Base-by-base conservation (phyloP, 2,797 vertebrate species). In the Gallirallus australis region DNA sequence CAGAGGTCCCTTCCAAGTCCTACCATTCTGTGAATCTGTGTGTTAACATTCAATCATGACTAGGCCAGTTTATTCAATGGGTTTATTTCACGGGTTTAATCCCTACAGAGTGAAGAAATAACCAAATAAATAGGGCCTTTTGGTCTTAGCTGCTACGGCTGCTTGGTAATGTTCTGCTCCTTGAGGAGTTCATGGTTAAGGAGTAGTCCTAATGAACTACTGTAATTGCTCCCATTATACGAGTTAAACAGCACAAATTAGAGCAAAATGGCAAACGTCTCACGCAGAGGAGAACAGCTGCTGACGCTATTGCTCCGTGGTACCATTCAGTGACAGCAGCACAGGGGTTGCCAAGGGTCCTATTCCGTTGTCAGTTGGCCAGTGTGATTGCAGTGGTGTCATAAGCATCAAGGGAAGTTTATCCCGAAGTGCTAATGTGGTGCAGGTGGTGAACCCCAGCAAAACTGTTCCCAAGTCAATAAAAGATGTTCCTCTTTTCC, bases 211-310 rank as follows among this genome's bases (percentile, higher is more conserved):
- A 76, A 79, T n/a, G 40, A 90, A 82, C 69, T 40, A 54, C 39
- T 50, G 47, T 71, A 37, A 79, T 42, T 35, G 73, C 21, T 86
- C 59, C 54, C 50, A 33, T 79, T 79, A 47, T 15, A 76, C 77
- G 24, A 86, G 19, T 76, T 80, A 92, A 86, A 90, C 20, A 50
- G 66, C 42, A 52, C 66, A 84, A 86, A 89, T 93, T 68, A 90
- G 82, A 84, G 23, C 23, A 54, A 82, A 90, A 82, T 61, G 61
- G 33, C 45, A 61, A 93, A 75, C 27, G 40, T 15, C 63, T 69
- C 53, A 13, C 23, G 37, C 37, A 54, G 83, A 84, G 66, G 54
- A 69, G 71, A 81, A 65, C 40, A 79, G 66, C 83, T 93, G 86
- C 47, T 82, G 35, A 59, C 37, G 33, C 28, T 17, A 31, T 72